A percentile compares a stretch with the other conserved stretches of the same genome.
These are phyloP conservation scores for Hetaerina americana DNA, from an alignment of 1,140 invertebrate genomes.

Conservation along the genomic window DNA sequence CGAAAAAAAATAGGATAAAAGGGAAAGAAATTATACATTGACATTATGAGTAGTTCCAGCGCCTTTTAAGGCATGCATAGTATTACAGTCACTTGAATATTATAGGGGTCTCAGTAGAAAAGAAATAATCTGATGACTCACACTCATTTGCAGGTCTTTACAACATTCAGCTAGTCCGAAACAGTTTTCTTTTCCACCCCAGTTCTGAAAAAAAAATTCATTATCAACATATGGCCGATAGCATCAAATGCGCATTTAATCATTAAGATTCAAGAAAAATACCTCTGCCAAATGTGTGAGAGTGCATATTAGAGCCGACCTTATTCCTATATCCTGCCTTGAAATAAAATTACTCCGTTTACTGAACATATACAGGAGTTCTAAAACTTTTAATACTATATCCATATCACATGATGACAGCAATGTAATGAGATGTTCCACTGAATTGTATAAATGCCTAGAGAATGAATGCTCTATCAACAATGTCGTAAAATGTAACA, in stretches of 20 bases:
- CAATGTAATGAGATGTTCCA: slow-evolving; percentile 75
- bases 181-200: slow-evolving; percentile 84
- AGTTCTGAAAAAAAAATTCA: slow-evolving; percentile 48
- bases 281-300: slow-evolving; percentile 74
- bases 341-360: slow-evolving; percentile 85
- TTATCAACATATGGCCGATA: too few relatives aligned
- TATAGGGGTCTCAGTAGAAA: background rate
- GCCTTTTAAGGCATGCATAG: too few relatives aligned
- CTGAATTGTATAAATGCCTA: slow-evolving; percentile 79
- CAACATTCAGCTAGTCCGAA: slow-evolving; percentile 76
- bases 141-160: slow-evolving; percentile 38
- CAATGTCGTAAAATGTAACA: slow-evolving; percentile 71
- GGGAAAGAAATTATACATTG: too few relatives aligned
- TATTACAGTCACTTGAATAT: too few relatives aligned
- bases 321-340: slow-evolving; percentile 57
- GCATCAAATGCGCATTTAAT: slow-evolving; percentile 11
- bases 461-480: slow-evolving; percentile 86
- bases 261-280: slow-evolving; percentile 16
- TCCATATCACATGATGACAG: slow-evolving; percentile 75
- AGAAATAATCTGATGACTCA: slow-evolving; percentile 26
- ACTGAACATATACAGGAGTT: slow-evolving; percentile 83
- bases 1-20: too few relatives aligned
- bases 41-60: too few relatives aligned
- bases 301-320: slow-evolving; percentile 57
- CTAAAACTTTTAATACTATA: slow-evolving; percentile 73